Evolutionary conservation across 2,888 invertebrate species (phyloP).

Genomic region (Frankliniella intonsa): DNA sequence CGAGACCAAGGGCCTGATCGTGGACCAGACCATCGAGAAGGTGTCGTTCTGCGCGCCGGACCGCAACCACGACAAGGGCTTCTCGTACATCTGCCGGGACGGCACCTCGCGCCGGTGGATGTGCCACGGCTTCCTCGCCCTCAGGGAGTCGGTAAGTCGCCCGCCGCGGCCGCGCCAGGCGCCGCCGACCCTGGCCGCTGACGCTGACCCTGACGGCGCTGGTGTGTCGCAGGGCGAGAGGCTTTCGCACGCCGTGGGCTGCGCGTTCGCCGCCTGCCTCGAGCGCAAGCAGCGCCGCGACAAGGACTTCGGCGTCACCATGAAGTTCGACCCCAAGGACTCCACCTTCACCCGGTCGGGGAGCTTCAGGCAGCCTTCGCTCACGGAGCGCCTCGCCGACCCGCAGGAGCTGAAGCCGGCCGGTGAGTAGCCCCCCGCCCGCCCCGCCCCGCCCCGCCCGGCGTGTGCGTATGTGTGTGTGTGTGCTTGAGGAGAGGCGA

Average conservation of each 20-base stretch:
- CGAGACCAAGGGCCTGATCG: slow-evolving; percentile 96
- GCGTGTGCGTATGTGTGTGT: not conserved
- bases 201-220: too few species aligned
- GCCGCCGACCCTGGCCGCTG: too few species aligned
- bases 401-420: slow-evolving; percentile 48
- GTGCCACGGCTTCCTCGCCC: slow-evolving; percentile 98
- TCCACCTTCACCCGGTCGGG: slow-evolving; percentile 90
- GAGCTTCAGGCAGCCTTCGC: slow-evolving; percentile 79
- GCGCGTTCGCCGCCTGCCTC: slow-evolving; percentile 96
- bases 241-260: slow-evolving; percentile 97
- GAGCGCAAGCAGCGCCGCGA: slow-evolving; percentile 97
- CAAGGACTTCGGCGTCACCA: slow-evolving; percentile 90
- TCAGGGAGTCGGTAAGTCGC: slow-evolving; percentile 76
- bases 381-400: slow-evolving; percentile 70
- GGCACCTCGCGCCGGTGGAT: slow-evolving; percentile 99
- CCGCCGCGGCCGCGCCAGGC: too few species aligned
- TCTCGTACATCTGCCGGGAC: slow-evolving; percentile 98
- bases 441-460: not conserved
- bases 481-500: not conserved
- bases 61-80: slow-evolving; percentile 94
- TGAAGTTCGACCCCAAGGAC: slow-evolving; percentile 85
- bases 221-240: slow-evolving; percentile 72
- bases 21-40: slow-evolving; percentile 99
- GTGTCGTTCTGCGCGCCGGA: slow-evolving; percentile 99
- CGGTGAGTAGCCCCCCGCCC: not conserved